Evolutionary conservation across 2,888 invertebrate genomes (phyloP), one percentile per base, ranked within the genome.

Genomic region (Protodeltote pygarga): DNA sequence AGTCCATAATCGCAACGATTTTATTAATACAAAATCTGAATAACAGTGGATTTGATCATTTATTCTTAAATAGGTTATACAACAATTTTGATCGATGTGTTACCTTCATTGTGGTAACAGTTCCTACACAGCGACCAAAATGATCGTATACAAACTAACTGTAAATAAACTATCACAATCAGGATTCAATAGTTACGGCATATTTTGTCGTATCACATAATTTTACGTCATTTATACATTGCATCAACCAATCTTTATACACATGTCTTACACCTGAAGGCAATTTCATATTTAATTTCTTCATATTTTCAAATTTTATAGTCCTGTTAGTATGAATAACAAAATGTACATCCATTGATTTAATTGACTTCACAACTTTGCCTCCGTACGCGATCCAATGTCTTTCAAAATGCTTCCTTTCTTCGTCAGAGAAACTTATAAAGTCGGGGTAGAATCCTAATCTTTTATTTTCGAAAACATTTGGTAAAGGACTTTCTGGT

Each of bases 331-430:
- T 84, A 50, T 91, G 91, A 0, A 92, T 73, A 21, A 92, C 70
- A 60, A 65, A 89, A 70, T 92, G 85, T 0, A 90, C 83, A 23
- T 90, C 78, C 45, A 73, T 70, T 1, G 64, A 55, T 16, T 74
- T 75, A n/a, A 92, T 47, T 6, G 89, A 77, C 46, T 91, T 90
- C 0, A 80, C 82, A 10, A 94, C 71, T 8, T 58, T 77, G 1
- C 94, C 94, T 2, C 94, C 94, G 51, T 93, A 94, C 1, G 95
- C 95, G 34, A 95, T 88, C 89, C 95, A 94, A 81, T 94, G 94
- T 61, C 95, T 89, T 67, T 91, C 92, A 42, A 88, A 88, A 64
- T 78, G 65, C 8, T 51, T 63, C 35, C 86, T 76, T 59, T 89
- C 88, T 0, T 80, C 71, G 55, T 89, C 89, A 0, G 85, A 59